Evolutionary conservation across 2,113 vertebrate species (phyloP).

Genomic region (Oreochromis tanganicae): DNA sequence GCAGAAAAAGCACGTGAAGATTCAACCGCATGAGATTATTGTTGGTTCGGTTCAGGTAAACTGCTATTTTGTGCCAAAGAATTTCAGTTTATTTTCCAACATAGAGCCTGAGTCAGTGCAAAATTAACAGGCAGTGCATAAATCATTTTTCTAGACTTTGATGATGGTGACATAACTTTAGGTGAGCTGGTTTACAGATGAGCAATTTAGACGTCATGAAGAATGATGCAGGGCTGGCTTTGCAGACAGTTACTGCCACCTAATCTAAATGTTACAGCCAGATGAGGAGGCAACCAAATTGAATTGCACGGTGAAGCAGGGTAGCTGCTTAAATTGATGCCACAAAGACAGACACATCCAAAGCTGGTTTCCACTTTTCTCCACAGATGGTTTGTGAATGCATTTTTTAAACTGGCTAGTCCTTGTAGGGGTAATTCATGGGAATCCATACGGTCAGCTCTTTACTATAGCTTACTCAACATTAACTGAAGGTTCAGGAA

Average conservation of each 20-base stretch:
- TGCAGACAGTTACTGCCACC: background rate
- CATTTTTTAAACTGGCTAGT: background rate
- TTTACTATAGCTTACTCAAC: background rate
- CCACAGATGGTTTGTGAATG: background rate
- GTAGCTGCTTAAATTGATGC: background rate
- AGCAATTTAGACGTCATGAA: background rate
- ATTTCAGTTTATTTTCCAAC: background rate
- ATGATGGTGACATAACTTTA: background rate
- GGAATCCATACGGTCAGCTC: background rate
- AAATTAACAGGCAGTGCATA: background rate
- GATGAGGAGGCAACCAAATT: background rate
- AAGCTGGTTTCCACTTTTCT: background rate
- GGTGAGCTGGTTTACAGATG: background rate
- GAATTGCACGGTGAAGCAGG: background rate
- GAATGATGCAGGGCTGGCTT: conserved; percentile 1
- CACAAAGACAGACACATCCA: background rate
- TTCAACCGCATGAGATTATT: background rate
- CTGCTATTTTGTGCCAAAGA: background rate
- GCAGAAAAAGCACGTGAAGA: background rate
- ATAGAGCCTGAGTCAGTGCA: background rate
- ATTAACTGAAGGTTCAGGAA: background rate
- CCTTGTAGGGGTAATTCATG: background rate
- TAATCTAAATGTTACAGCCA: conserved; percentile 45
- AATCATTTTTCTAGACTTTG: background rate
- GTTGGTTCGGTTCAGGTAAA: background rate